Percentiles rank a stretch among this genome's conserved stretches.
phyloP scores from a whole-genome alignment of 2,113 vertebrate genomes.

The Genyomyrus donnyi region DNA sequence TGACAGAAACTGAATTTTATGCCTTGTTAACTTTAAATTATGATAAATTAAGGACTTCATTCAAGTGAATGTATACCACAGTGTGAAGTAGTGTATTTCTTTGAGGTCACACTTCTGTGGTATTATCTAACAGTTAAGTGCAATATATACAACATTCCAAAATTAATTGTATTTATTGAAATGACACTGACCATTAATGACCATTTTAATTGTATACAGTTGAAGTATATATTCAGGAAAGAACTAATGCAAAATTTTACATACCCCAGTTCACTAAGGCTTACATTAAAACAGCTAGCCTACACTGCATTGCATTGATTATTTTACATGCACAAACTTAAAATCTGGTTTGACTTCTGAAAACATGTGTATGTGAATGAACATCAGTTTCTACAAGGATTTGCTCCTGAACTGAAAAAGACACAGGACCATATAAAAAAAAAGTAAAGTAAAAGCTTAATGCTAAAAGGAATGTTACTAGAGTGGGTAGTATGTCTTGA shows the following conservation, averaged over 20 bases:
- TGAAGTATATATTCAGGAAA: not conserved
- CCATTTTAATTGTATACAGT: not conserved
- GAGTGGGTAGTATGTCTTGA: not conserved
- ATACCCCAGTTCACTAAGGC: not conserved
- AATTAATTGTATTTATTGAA: not conserved
- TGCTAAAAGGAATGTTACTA: not conserved
- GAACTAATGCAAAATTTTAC: not conserved
- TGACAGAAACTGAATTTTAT: not conserved
- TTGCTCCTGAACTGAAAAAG: not conserved
- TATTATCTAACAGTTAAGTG: not conserved
- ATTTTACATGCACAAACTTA: not conserved
- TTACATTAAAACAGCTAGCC: not conserved
- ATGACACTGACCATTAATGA: not conserved
- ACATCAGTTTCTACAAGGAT: not conserved
- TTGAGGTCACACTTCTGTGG: not conserved
- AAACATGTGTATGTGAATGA: not conserved
- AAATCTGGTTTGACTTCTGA: not conserved
- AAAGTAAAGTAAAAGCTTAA: not conserved
- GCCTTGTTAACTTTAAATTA: not conserved
- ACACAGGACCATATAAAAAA: not conserved
- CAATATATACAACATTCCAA: not conserved
- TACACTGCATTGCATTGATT: not conserved
- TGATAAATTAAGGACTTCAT: not conserved
- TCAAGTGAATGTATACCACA: not conserved
- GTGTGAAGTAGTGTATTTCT: not conserved